Conservation (phyloP, 2,888 invertebrate species). For the Choreutis nemorana region DNA sequence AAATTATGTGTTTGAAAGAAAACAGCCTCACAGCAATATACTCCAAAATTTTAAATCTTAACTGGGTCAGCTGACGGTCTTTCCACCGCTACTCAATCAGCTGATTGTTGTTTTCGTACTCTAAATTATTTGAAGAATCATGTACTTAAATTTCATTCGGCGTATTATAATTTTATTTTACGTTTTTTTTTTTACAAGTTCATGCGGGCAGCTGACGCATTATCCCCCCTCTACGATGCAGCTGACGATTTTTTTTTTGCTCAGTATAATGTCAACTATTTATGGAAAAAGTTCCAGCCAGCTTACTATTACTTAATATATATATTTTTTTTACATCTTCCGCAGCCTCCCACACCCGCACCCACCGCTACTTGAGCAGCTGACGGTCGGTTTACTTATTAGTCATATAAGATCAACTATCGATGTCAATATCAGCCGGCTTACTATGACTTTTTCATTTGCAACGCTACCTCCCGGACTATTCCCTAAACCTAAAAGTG, state of each 20-base stretch:
- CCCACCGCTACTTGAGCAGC: conserved; percentile 1
- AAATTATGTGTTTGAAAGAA: neutral
- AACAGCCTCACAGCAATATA: conserved; percentile 1
- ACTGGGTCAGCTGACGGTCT: conserved; percentile 2
- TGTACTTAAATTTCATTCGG: conserved; percentile 1
- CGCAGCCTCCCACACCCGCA: conserved; percentile 1
- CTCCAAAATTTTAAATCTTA: conserved; percentile 1
- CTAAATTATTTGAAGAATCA: conserved; percentile 1
- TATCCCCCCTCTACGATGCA: conserved; percentile 1
- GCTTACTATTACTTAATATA: neutral
- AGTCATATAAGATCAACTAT: conserved; percentile 1
- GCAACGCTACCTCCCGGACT: conserved; percentile 4
- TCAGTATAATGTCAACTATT: conserved; percentile 1
- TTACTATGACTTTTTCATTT: conserved; percentile 1
- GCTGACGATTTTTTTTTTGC: neutral
- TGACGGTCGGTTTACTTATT: conserved; percentile 1
- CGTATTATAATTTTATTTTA: neutral
- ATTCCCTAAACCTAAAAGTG: too few species aligned
- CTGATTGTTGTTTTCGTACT: conserved; percentile 3
- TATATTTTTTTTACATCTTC: conserved; percentile 1
- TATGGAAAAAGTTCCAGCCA: conserved; percentile 1
- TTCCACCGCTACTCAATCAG: conserved; percentile 2
- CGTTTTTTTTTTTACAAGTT: neutral
- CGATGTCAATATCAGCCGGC: conserved; percentile 1
- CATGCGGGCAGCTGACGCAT: conserved; percentile 1